Evolutionary conservation across 92 coral and sea anemone genomes (phyloP).

Genomic region (Porites divaricata): DNA sequence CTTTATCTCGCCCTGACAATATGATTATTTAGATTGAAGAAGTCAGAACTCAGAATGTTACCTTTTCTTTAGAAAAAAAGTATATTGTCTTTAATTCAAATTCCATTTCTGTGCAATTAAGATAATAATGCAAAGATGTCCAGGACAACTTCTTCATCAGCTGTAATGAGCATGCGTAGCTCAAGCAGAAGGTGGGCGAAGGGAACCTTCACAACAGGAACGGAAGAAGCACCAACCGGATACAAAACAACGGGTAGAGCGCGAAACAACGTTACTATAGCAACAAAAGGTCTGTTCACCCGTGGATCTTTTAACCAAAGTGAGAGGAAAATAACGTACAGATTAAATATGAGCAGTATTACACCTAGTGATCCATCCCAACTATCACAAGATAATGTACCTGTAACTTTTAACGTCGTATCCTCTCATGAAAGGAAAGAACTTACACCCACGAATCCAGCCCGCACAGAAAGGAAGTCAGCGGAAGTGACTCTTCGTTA

Average conservation of each 20-base stretch:
- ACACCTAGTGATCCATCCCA: neutral
- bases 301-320: neutral
- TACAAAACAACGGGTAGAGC: neutral
- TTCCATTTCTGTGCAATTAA: neutral
- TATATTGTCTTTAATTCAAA: neutral
- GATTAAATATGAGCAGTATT: neutral
- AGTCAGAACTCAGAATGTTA: neutral
- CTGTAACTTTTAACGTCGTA: neutral
- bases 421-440: neutral
- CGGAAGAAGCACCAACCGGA: neutral
- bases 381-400: neutral
- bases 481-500: neutral
- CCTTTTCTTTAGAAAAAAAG: neutral
- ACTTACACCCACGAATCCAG: neutral
- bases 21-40: no score
- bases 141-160: neutral
- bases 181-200: neutral
- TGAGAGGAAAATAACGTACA: neutral
- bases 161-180: neutral
- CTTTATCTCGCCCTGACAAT: no score
- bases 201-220: neutral
- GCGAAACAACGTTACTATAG: neutral
- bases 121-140: neutral
- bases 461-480: neutral
- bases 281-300: neutral